Conservation (phyloP, 2,113 vertebrate species). For the Emydura subglobosa region DNA sequence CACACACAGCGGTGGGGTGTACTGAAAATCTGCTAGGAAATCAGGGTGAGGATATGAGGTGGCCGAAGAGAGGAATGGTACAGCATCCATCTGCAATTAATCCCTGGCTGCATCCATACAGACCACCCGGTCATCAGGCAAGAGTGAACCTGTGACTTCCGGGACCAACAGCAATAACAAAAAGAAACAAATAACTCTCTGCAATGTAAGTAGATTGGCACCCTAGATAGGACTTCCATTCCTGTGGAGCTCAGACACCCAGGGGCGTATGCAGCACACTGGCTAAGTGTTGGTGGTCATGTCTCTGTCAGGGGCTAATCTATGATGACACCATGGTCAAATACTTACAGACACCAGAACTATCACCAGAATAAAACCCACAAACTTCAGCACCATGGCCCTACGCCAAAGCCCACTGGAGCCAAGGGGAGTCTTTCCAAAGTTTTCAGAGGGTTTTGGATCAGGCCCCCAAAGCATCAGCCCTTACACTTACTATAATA, state of each 20-base stretch:
- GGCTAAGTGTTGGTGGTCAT: too few species aligned
- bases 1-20: neutral
- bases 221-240: too few species aligned
- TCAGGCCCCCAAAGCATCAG: neutral
- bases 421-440: neutral
- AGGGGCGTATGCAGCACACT: too few species aligned
- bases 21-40: neutral
- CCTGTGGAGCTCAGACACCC: too few species aligned
- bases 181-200: neutral
- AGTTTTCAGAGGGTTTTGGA: neutral
- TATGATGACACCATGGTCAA: neutral
- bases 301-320: neutral
- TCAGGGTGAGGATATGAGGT: neutral
- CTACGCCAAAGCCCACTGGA: neutral
- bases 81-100: rapidly evolving
- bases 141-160: neutral
- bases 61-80: neutral
- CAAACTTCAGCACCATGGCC: neutral
- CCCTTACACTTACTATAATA: neutral
- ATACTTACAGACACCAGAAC: neutral
- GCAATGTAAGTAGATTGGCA: neutral
- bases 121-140: neutral
- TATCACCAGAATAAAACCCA: neutral
- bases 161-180: neutral
- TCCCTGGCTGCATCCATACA: neutral